Evolutionary conservation across 2,888 invertebrate species (phyloP).

Genomic region (Nebria brevicollis): DNA sequence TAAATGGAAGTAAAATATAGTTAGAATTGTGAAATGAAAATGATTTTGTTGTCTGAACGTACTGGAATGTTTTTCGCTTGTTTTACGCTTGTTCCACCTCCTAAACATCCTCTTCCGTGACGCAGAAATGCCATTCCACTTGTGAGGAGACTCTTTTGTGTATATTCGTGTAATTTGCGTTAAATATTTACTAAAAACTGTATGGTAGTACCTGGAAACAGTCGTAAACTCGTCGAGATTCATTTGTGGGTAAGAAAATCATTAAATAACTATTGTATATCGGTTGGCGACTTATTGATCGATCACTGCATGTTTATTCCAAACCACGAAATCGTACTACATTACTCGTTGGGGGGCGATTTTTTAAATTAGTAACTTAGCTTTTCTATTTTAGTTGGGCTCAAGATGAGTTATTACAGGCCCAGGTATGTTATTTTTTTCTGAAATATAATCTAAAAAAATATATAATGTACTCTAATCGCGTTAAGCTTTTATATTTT

Average conservation of each 20-base stretch:
- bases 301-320: slow-evolving; percentile 17
- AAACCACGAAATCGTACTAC: slow-evolving; percentile 18
- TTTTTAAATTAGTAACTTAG: slow-evolving; percentile 32
- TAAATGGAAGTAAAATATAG: background rate
- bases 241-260: slow-evolving; percentile 21
- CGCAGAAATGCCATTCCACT: slow-evolving; percentile 40
- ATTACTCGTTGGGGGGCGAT: background rate
- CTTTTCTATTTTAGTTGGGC: slow-evolving; percentile 56
- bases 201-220: background rate
- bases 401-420: slow-evolving; percentile 58
- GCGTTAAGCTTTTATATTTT: background rate
- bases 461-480: background rate
- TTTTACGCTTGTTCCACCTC: background rate
- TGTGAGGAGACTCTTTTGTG: background rate
- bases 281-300: background rate
- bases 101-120: slow-evolving; percentile 38
- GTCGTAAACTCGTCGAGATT: background rate
- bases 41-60: background rate
- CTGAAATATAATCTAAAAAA: too few species aligned
- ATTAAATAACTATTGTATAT: background rate
- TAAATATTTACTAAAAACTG: background rate
- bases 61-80: background rate
- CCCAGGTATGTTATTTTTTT: slow-evolving; percentile 55
- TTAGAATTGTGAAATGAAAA: background rate
- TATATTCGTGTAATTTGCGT: background rate